Evolutionary conservation across 2,888 invertebrate species (phyloP).

Genomic region (Ctenicera cuprea): DNA sequence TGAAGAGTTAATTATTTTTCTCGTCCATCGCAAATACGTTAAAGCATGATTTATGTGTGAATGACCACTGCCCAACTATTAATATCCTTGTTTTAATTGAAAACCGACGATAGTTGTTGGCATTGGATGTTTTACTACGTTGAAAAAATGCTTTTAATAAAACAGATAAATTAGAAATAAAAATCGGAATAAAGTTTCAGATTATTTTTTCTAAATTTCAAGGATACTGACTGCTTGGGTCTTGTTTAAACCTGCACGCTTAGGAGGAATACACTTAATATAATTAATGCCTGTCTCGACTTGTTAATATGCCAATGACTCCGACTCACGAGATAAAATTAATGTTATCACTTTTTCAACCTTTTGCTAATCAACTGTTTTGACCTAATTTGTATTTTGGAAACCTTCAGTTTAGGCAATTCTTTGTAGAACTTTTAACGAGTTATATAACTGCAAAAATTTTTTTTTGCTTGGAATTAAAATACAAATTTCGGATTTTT

Average conservation of each 20-base stretch:
- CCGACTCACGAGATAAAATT: background rate
- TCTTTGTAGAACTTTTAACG: no score
- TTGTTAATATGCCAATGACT: background rate
- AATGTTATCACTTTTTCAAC: background rate
- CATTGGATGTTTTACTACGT: slow-evolving; percentile 27
- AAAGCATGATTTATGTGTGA: slow-evolving; percentile 38
- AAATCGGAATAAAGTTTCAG: background rate
- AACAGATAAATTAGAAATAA: slow-evolving; percentile 1
- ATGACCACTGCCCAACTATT: slow-evolving; percentile 31
- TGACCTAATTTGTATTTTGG: no score
- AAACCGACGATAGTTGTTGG: slow-evolving; percentile 40
- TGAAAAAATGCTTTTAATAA: background rate
- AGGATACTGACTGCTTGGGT: background rate
- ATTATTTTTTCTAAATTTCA: background rate
- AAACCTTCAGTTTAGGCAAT: background rate
- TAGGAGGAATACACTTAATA: no score
- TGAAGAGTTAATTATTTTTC: slow-evolving; percentile 18
- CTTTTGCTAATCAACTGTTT: no score
- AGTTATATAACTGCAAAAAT: no score
- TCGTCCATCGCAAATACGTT: background rate
- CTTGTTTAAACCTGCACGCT: no score
- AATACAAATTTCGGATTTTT: no score
- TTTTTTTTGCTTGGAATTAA: background rate
- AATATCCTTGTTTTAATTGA: slow-evolving; percentile 40
- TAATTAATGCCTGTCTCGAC: background rate